Conservation (phyloP, 2,888 invertebrate genomes). For the Xiphydria camelus region DNA sequence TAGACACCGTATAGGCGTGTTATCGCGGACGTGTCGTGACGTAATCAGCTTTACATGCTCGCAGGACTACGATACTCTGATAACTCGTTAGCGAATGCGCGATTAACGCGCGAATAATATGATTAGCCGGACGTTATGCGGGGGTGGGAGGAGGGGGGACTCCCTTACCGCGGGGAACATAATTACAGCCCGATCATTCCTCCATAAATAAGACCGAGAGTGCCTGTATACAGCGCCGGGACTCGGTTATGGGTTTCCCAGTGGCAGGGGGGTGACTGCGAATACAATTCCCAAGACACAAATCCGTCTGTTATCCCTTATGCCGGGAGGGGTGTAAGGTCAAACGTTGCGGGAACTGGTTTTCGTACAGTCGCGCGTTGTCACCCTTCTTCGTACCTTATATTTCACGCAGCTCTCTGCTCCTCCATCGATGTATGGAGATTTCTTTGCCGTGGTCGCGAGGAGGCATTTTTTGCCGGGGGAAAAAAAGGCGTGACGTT, state of each 20-base stretch:
- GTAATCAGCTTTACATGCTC: constrained; percentile 17
- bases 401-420: too few species aligned
- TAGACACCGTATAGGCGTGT: too few species aligned
- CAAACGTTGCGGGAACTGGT: constrained; percentile 30
- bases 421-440: too few species aligned
- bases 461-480: too few species aligned
- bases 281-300: constrained; percentile 18
- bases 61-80: too few species aligned
- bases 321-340: constrained; percentile 21
- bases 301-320: constrained; percentile 5
- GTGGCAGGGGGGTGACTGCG: constrained; percentile 26
- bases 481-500: too few species aligned
- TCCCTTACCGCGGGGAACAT: constrained; percentile 44
- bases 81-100: constrained; percentile 36
- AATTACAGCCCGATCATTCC: constrained; percentile 52
- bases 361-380: too few species aligned
- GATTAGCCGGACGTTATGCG: constrained; percentile 24
- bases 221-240: constrained; percentile 10
- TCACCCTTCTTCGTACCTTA: too few species aligned
- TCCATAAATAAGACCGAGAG: constrained; percentile 45
- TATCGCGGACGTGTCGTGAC: too few species aligned
- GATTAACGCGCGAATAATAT: constrained; percentile 35
- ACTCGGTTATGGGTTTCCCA: constrained; percentile 18
- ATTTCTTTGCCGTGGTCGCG: too few species aligned
- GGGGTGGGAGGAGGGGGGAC: constrained; percentile 32